Evolutionary conservation across 2,888 invertebrate genomes (phyloP), one percentile per base, ranked within the genome.

Genomic region (Euzophera pinguis): DNA sequence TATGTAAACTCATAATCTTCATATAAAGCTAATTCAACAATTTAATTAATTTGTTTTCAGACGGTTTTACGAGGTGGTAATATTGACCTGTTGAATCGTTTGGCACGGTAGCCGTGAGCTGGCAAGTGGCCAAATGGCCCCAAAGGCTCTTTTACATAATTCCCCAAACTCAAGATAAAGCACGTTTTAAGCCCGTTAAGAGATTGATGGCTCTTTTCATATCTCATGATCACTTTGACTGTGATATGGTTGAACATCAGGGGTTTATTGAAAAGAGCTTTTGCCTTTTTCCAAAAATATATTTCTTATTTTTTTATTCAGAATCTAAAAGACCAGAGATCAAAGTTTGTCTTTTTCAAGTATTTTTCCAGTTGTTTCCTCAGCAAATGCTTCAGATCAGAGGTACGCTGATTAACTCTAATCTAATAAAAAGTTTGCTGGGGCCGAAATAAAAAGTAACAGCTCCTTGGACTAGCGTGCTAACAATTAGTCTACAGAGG

Each of bases 11-110:
- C 8, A 7, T 32, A 9, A 9, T 32, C 1, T 7, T 39, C 14
- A 39, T 14, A 39, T 39, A 39, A 39, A 16, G 12, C 13, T 14
- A 38, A 39, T 39, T 39, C 39, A 13, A 13, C 8, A 3, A 16
- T 39, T 12, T 14, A 32, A 45, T 45, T 45, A 45, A 45, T 45
- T 45, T 32, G 16, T 45, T 32, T 32, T 12, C 7, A 32, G 34
- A 16, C 45, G 32, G 51, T 54, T 58, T 60, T 55, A 55, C 56
- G 54, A 54, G 52, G 57, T 60, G 57, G 61, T 58, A 62, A 57
- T 58, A 58, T 66, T 70, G 69, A 76, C 75, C 74, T 75, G 75
- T 75, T 76, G 75, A 70, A 53, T 63, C 17, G 35, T 51, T 42
- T 54, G 58, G 49, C 52, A 55, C 50, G 50, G 57, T 52, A 50